Evolutionary conservation across 1,140 invertebrate genomes (phyloP), one percentile per base, ranked within the genome.

Genomic region (Dendroctonus ponderosae): DNA sequence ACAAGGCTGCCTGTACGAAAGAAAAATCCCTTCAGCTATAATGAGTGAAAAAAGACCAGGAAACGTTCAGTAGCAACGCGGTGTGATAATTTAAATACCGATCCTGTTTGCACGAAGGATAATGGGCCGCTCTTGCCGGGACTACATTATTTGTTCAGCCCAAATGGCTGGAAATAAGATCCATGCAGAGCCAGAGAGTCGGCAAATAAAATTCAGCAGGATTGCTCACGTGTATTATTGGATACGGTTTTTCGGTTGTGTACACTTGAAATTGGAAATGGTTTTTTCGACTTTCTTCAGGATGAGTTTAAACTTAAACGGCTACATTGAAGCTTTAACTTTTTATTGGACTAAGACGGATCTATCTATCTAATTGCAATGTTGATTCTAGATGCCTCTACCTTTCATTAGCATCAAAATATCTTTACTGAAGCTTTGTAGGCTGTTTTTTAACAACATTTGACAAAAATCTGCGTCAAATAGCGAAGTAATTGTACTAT

Each of bases 61-160:
- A 46, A 39, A 53, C 54, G 11, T 38, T 48, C 52, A 37, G 52
- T 39, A 56, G 64, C 56, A 60, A 60, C 54, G 57, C 56, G 64
- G 64, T 66, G 64, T 66, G 64, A 66, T 66, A 66, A 66, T 66
- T 66, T 66, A 66, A 66, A 66, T 66, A 66, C 64, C 64, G 64
- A 66, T 66, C 64, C 64, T 66, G 56, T 66, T 66, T 66, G 64
- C 64, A 51, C 54, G 46, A 50, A 58, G 64, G 64, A 66, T 66
- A 66, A 66, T 66, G 64, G 64, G 14, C 64, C 62, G 41, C 26
- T 26, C 26, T 26, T 26, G 26, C 26, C 26, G 42, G 64, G 56
- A 66, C 64, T 66, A 66, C 64, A 49, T 66, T 66, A 66, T 66
- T 66, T 66, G 64, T 66, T 66, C 59, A 66, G 64, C 64, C 46